phyloP scores from a whole-genome alignment of 2,797 vertebrate species.

The Sandelia bainsii region DNA sequence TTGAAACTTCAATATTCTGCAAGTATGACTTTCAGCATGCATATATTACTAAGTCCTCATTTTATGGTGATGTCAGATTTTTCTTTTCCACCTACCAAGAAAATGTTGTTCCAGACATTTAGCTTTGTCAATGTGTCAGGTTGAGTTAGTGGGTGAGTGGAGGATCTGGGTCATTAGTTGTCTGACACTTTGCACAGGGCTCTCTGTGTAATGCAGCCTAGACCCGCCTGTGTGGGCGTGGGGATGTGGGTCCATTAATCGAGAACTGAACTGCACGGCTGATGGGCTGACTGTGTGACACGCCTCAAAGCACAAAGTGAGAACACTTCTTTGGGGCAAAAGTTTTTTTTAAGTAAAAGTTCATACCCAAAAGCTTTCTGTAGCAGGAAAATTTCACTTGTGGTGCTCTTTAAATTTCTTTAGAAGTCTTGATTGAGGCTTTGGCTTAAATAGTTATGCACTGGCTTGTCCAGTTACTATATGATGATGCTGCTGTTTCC shows the following conservation, averaged over 20 bases:
- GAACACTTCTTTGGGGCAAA: constrained; percentile 32
- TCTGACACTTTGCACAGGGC: constrained; percentile 58
- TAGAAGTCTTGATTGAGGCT: neutral
- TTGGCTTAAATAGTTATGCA: neutral
- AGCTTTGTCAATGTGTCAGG: constrained; percentile 57
- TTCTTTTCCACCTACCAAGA: constrained; percentile 22
- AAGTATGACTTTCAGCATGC: constrained; percentile 14
- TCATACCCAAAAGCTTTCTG: constrained; percentile 1
- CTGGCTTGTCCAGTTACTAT: neutral
- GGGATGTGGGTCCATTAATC: constrained; percentile 59
- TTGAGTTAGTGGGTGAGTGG: constrained; percentile 64
- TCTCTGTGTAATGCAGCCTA: constrained; percentile 45
- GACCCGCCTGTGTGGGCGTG: constrained; percentile 51
- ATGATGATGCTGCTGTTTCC: neutral
- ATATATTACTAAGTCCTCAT: constrained; percentile 19
- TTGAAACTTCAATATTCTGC: neutral
- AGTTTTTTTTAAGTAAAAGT: constrained; percentile 11
- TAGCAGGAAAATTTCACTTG: constrained; percentile 9
- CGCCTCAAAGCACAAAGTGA: constrained; percentile 54
- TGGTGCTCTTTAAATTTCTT: neutral
- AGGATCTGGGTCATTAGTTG: constrained; percentile 68
- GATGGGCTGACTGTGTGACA: constrained; percentile 50
- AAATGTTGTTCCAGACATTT: constrained; percentile 49
- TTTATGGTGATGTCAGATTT: constrained; percentile 35
- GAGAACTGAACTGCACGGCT: constrained; percentile 51